Evolutionary conservation across 2,888 invertebrate genomes (phyloP).

Genomic region (Vannuccia rotundouncinata): DNA sequence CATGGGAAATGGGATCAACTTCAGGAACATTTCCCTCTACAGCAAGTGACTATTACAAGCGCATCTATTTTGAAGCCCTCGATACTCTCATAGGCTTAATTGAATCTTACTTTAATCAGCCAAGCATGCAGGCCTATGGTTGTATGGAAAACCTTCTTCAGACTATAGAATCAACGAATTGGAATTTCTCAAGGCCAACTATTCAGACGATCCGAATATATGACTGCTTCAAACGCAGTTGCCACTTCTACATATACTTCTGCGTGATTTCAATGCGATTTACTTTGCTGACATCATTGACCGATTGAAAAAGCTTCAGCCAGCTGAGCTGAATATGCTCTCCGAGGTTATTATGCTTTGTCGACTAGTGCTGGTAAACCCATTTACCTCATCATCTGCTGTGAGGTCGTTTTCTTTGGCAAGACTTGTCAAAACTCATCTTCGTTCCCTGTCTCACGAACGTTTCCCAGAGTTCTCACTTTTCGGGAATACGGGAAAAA

Average conservation of each 20-base stretch:
- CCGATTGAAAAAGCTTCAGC: not conserved
- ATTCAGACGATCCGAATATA: slow-evolving; percentile 13
- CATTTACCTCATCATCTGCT: not conserved
- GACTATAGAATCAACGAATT: not conserved
- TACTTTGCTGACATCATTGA: not conserved
- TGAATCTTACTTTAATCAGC: not conserved
- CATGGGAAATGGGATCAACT: not conserved
- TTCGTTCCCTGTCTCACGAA: too few relatives aligned
- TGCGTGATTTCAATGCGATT: not conserved
- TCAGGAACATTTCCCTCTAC: not conserved
- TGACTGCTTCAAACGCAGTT: slow-evolving; percentile 6
- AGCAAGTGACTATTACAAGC: not conserved
- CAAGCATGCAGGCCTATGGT: not conserved
- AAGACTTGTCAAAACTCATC: too few relatives aligned
- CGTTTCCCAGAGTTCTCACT: too few relatives aligned
- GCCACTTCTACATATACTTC: not conserved
- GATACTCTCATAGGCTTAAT: not conserved
- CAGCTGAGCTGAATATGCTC: not conserved
- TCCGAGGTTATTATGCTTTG: not conserved
- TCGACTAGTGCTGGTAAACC: not conserved
- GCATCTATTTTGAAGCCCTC: not conserved
- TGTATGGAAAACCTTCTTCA: not conserved
- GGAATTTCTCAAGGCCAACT: not conserved
- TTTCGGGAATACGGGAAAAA: too few relatives aligned
- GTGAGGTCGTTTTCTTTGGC: too few relatives aligned